Evolutionary conservation across 2,888 invertebrate genomes (phyloP).

Genomic region (Odontomyia ornata): DNA sequence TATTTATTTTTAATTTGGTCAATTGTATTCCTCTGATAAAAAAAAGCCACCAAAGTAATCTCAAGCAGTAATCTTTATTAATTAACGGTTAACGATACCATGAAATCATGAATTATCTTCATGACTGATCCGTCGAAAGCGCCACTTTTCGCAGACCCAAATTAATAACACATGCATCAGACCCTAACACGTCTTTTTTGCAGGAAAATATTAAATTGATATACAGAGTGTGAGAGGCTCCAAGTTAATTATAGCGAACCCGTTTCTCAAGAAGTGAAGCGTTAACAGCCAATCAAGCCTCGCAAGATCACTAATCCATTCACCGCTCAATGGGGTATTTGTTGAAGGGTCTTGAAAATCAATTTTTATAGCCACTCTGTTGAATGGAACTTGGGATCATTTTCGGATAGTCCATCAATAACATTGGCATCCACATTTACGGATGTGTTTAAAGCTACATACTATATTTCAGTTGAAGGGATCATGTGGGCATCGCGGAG

Average conservation of each 20-base stretch:
- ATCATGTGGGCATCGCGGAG: too few relatives aligned
- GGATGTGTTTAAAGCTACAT: too few relatives aligned
- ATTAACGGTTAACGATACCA: too few relatives aligned
- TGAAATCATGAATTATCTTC: not conserved
- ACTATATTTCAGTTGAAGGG: too few relatives aligned
- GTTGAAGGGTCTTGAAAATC: not conserved
- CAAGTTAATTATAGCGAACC: not conserved
- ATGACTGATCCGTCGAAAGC: not conserved
- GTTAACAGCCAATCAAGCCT: conserved; percentile 30
- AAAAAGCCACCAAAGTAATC: too few relatives aligned
- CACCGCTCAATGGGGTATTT: not conserved
- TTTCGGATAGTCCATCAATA: not conserved
- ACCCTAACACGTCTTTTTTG: not conserved
- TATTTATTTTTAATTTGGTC: too few relatives aligned
- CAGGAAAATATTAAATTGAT: not conserved
- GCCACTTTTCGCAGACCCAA: not conserved
- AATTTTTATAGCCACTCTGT: not conserved
- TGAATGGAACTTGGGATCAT: not conserved
- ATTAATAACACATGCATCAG: not conserved
- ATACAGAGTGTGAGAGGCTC: not conserved
- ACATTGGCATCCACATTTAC: not conserved
- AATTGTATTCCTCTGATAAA: too few relatives aligned
- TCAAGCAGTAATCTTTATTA: too few relatives aligned
- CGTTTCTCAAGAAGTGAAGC: not conserved
- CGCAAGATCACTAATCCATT: not conserved